Evolutionary conservation across 1,140 invertebrate species (phyloP).

Genomic region (Meloidogyne exigua): DNA sequence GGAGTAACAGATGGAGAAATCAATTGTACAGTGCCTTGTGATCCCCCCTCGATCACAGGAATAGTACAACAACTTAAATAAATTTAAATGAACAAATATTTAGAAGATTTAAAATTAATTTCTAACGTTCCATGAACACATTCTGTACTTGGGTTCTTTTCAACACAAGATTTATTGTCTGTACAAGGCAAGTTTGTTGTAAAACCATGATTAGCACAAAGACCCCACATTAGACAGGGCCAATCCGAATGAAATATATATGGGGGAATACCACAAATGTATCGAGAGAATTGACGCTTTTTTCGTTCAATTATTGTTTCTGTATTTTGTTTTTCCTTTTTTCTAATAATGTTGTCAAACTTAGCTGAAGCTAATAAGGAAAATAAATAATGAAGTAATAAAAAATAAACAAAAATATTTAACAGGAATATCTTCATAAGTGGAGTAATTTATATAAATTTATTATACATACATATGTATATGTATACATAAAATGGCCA

Average conservation of each 20-base stretch:
- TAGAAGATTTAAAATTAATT: too few species aligned
- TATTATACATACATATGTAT: too few species aligned
- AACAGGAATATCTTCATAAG: not conserved
- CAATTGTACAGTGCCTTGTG: not conserved
- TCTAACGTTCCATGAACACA: conserved; percentile 25
- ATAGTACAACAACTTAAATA: not conserved
- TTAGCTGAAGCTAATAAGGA: not conserved
- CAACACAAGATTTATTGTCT: conserved; percentile 5
- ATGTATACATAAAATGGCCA: too few species aligned
- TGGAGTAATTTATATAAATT: not conserved
- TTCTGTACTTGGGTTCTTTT: conserved; percentile 21
- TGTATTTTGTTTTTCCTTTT: not conserved
- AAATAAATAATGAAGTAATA: not conserved
- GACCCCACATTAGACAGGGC: conserved; percentile 10
- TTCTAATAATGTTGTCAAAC: not conserved
- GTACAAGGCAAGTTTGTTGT: conserved; percentile 21
- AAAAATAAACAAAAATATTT: not conserved
- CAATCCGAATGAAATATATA: conserved; percentile 25
- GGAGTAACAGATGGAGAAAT: not conserved
- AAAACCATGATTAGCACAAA: conserved; percentile 24
- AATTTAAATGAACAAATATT: not conserved
- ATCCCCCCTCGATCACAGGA: not conserved
- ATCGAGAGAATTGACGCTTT: conserved; percentile 18
- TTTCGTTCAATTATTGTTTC: not conserved
- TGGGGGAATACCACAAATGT: conserved; percentile 25